Evolutionary conservation across 2,888 invertebrate species (phyloP).

Genomic region (Augochlorella aurata): DNA sequence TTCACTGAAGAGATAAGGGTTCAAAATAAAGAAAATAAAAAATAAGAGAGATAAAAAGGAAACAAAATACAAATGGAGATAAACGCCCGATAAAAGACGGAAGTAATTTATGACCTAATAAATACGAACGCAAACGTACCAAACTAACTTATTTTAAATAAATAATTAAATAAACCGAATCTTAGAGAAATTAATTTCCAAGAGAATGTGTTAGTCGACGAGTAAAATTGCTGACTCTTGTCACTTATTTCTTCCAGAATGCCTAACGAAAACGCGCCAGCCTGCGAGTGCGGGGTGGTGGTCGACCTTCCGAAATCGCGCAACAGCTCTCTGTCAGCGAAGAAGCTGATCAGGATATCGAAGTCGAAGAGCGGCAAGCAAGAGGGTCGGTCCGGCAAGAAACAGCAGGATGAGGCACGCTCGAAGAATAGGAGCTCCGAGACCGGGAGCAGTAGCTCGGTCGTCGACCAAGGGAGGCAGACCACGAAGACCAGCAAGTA

Average conservation of each 20-base stretch:
- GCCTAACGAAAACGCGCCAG: constrained; percentile 77
- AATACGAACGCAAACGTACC: too few species aligned
- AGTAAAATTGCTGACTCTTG: too few species aligned
- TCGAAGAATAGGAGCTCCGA: constrained; percentile 70
- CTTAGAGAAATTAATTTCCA: too few species aligned
- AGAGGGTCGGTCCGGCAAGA: constrained; percentile 70
- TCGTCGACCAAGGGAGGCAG: constrained; percentile 68
- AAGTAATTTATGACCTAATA: too few species aligned
- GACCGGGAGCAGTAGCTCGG: constrained; percentile 74
- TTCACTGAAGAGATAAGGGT: too few species aligned
- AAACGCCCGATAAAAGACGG: too few species aligned
- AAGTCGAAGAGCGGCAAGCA: constrained; percentile 69
- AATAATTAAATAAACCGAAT: too few species aligned
- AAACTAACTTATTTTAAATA: too few species aligned
- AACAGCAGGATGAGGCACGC: constrained; percentile 63
- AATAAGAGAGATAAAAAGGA: too few species aligned
- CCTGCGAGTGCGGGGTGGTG: constrained; percentile 76
- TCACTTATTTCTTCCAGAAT: constrained; percentile 64
- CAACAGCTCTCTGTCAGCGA: constrained; percentile 68
- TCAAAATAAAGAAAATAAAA: too few species aligned
- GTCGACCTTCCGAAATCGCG: constrained; percentile 73
- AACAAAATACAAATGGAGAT: too few species aligned
- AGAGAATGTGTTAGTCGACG: too few species aligned
- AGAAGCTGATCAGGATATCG: constrained; percentile 71
- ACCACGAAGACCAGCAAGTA: constrained; percentile 70